A percentile compares a stretch with the other conserved stretches of the same genome.
Evolutionary conservation across 2,797 vertebrate genomes (phyloP).

Genomic region (Echeneis naucrates): DNA sequence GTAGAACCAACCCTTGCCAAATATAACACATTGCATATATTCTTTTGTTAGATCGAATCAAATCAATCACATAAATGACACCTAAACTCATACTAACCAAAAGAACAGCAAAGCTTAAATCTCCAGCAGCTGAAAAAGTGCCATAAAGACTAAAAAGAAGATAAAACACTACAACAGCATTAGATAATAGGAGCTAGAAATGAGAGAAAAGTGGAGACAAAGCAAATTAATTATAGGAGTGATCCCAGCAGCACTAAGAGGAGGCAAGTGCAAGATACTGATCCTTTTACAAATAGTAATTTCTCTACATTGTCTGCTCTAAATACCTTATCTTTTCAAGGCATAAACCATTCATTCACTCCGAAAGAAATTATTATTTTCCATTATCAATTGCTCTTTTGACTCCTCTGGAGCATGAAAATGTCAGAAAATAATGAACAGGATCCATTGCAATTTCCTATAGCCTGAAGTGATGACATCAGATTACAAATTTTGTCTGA

Average conservation of each 20-base stretch:
- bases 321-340: neutral
- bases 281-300: neutral
- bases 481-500: neutral
- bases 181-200: neutral
- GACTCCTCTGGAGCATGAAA: neutral
- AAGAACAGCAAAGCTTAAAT: neutral
- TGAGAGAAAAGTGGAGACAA: neutral
- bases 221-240: neutral
- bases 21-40: neutral
- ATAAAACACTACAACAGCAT: neutral
- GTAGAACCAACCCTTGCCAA: neutral
- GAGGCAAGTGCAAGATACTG: neutral
- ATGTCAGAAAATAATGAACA: neutral
- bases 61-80: neutral
- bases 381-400: neutral
- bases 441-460: too few relatives aligned
- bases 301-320: neutral
- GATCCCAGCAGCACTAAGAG: neutral
- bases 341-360: neutral
- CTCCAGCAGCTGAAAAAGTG: neutral
- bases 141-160: neutral
- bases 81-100: conserved; percentile 12
- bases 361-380: neutral
- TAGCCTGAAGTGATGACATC: too few relatives aligned
- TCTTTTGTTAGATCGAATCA: conserved; percentile 9